phyloP scores from a whole-genome alignment of 2,797 vertebrate genomes.

The Typhlichthys subterraneus region DNA sequence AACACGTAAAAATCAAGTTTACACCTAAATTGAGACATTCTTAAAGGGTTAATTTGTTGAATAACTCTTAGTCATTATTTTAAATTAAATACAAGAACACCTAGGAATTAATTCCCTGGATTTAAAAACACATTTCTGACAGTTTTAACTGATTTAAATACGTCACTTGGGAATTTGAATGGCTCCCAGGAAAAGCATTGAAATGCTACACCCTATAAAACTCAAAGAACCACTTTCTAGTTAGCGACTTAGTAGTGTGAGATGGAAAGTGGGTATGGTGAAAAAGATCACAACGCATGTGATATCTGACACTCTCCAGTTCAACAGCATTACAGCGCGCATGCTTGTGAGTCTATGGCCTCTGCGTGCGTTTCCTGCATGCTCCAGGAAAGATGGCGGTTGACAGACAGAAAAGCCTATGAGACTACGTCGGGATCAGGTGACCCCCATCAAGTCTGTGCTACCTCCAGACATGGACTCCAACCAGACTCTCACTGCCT shows the following conservation, averaged over 20 bases:
- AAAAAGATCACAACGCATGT: constrained; percentile 25
- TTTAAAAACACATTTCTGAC: neutral
- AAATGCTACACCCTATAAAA: neutral
- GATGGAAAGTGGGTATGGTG: constrained; percentile 12
- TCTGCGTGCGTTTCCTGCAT: constrained; percentile 48
- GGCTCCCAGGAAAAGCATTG: too few species aligned
- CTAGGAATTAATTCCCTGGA: too few species aligned
- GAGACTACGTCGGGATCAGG: constrained; percentile 48
- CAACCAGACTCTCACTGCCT: constrained; percentile 98
- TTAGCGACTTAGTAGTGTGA: constrained; percentile 7
- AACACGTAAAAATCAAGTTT: too few species aligned
- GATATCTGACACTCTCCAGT: constrained; percentile 24
- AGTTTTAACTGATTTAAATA: neutral
- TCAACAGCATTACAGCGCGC: constrained; percentile 38
- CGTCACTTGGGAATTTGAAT: too few species aligned
- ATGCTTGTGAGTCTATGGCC: constrained; percentile 55
- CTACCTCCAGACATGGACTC: constrained; percentile 98
- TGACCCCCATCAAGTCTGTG: constrained; percentile 68
- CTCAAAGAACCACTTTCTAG: neutral
- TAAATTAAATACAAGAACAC: too few species aligned
- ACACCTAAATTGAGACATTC: too few species aligned
- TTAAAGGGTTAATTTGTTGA: too few species aligned
- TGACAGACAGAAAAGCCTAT: constrained; percentile 35
- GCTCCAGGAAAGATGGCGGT: constrained; percentile 52
- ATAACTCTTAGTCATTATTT: too few species aligned